Conservation (phyloP, 2,797 vertebrate genomes). For the Eulemur albifrons region DNA sequence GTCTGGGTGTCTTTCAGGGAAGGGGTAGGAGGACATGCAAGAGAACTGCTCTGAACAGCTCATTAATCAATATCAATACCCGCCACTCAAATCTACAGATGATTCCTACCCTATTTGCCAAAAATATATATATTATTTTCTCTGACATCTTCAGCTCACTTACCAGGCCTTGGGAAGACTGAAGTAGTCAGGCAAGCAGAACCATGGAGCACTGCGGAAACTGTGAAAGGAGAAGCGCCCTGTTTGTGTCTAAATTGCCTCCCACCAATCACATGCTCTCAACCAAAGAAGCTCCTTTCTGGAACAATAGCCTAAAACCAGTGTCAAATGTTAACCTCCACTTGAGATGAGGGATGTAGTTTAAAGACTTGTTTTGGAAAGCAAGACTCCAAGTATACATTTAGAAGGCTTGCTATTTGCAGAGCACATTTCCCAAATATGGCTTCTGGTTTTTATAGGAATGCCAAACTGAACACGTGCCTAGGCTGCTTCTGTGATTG, state of each 20-base stretch:
- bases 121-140: background rate
- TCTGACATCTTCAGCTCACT: background rate
- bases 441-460: background rate
- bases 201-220: background rate
- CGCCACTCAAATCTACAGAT: background rate
- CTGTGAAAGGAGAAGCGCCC: background rate
- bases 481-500: background rate
- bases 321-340: background rate
- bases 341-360: background rate
- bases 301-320: background rate
- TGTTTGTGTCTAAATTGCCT: background rate
- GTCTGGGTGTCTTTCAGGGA: background rate
- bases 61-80: background rate
- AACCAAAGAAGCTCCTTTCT: background rate
- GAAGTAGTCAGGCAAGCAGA: slow-evolving; percentile 11
- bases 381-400: background rate
- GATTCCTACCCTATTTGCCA: background rate
- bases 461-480: background rate
- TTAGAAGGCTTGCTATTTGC: background rate
- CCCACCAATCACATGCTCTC: background rate
- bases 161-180: slow-evolving; percentile 15
- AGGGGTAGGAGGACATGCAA: background rate
- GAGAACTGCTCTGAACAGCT: background rate
- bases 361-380: background rate
- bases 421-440: background rate